Base-by-base conservation (phyloP, 2,888 invertebrate genomes). In the Phrixothrix hirtus region DNA sequence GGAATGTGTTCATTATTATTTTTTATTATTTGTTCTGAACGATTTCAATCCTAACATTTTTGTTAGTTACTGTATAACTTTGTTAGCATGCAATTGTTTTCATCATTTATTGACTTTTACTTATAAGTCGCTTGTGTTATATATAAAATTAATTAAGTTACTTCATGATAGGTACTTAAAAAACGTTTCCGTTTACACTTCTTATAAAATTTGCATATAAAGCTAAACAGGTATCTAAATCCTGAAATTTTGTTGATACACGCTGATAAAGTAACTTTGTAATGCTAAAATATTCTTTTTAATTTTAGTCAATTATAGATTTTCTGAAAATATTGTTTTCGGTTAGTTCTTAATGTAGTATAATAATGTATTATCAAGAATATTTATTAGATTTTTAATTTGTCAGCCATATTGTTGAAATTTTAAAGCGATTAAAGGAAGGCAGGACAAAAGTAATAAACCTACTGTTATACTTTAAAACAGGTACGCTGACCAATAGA, bases 401-500 rank as follows among this genome's bases (percentile, higher is more conserved):
- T 34, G 17, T 26, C 31, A 25, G 43, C 47, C 52, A 53, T 50
- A 29, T 41, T 45, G 36, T 21, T 16, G 7, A 34, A 47, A 36
- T 26, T 39, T 37, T 48, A 46, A 50, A 43, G 45, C 38, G 46
- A 30, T 57, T 44, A 45, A 54, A 57, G 60, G 65, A 56, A 54
- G 66, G 67, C 57, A 55, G 56, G 57, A 39, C 57, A 49, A 55
- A 52, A 37, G 44, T 54, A 55, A 60, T 59, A 61, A 61, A 63
- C 52, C 55, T 56, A 62, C 57, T 64, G 65, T 64, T 66, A 63
- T 61, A 68, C 58, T 63, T 67, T 63, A 44, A 56, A 62, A 53
- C 65, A 62, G 62, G 64, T 60, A 61, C 35, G 10, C 42, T 62
- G 60, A 62, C 74, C 75, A 75, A 75, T 75, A 57, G 69, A 67